phyloP scores from a whole-genome alignment of 2,797 vertebrate genomes.

The Rhodeus uyekii region DNA sequence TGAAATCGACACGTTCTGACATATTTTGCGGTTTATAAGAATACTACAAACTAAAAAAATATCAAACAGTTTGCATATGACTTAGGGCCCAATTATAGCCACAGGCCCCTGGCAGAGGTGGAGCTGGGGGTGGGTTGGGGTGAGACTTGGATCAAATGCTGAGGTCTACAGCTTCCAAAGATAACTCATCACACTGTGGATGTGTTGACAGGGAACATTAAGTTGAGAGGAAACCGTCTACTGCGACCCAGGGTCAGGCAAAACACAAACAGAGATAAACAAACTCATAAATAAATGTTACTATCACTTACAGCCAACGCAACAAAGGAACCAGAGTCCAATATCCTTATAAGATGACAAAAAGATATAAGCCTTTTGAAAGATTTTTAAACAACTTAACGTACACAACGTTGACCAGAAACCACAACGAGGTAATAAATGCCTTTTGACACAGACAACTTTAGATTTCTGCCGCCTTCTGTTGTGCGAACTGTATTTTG shows the following conservation, averaged over 20 bases:
- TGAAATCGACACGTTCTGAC: not conserved
- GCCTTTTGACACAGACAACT: not conserved
- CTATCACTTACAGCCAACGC: slow-evolving; percentile 28
- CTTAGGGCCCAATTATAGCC: slow-evolving; percentile 38
- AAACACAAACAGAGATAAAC: slow-evolving; percentile 60
- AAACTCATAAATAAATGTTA: slow-evolving; percentile 62
- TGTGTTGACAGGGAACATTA: slow-evolving; percentile 69
- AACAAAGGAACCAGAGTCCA: slow-evolving; percentile 29
- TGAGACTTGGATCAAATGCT: slow-evolving; percentile 42
- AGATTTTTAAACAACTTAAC: not conserved
- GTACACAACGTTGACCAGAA: not conserved
- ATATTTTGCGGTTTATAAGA: not conserved
- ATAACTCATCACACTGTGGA: slow-evolving; percentile 63
- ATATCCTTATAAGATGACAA: not conserved
- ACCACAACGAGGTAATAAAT: not conserved
- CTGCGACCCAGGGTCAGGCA: slow-evolving; percentile 37
- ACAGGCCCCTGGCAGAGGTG: not conserved
- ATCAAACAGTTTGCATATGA: not conserved
- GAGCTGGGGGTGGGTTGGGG: slow-evolving; percentile 11
- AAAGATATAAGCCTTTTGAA: not conserved
- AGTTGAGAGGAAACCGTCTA: slow-evolving; percentile 57
- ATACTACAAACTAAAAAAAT: slow-evolving; percentile 5
- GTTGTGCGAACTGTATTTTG: slow-evolving; percentile 36
- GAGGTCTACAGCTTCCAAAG: slow-evolving; percentile 55
- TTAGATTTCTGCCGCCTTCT: not conserved